Percentiles rank a stretch among this genome's conserved stretches.
phyloP scores from a whole-genome alignment of 1,140 invertebrate genomes.

The Macrostomum lignano region DNA sequence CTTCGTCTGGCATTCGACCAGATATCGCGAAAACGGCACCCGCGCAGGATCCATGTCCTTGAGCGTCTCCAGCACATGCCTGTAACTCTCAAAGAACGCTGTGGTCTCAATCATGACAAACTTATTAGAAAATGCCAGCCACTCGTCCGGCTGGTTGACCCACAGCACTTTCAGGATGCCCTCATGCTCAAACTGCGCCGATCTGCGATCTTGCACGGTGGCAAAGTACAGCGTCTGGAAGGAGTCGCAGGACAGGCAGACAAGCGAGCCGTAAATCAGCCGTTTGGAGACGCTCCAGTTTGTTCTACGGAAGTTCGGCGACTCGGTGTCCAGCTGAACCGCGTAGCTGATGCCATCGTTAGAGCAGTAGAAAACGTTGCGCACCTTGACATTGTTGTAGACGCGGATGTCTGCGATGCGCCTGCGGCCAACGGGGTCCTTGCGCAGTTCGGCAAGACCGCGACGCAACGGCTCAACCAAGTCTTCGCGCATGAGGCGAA shows the following conservation, averaged over 20 bases:
- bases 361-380: not conserved
- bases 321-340: slow-evolving; percentile 8
- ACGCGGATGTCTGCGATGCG: slow-evolving; percentile 3
- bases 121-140: too few species aligned
- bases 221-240: slow-evolving; percentile 37
- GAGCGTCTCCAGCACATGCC: slow-evolving; percentile 24
- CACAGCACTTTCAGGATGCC: slow-evolving; percentile 29
- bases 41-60: slow-evolving; percentile 14
- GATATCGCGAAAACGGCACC: slow-evolving; percentile 21
- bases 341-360: slow-evolving; percentile 8
- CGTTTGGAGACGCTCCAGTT: slow-evolving; percentile 25
- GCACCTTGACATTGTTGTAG: not conserved
- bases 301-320: slow-evolving; percentile 6
- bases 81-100: slow-evolving; percentile 30
- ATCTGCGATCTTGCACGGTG: slow-evolving; percentile 33
- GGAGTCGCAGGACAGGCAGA: slow-evolving; percentile 36
- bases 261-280: slow-evolving; percentile 37
- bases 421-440: not conserved
- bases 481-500: slow-evolving; percentile 43
- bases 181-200: slow-evolving; percentile 22
- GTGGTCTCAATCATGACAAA: slow-evolving; percentile 29
- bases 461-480: slow-evolving; percentile 24
- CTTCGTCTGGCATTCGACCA: slow-evolving; percentile 12
- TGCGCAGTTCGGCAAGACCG: slow-evolving; percentile 15
- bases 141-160: slow-evolving; percentile 10